phyloP scores from a whole-genome alignment of 2,888 invertebrate species.

The Hermodice carunculata region DNA sequence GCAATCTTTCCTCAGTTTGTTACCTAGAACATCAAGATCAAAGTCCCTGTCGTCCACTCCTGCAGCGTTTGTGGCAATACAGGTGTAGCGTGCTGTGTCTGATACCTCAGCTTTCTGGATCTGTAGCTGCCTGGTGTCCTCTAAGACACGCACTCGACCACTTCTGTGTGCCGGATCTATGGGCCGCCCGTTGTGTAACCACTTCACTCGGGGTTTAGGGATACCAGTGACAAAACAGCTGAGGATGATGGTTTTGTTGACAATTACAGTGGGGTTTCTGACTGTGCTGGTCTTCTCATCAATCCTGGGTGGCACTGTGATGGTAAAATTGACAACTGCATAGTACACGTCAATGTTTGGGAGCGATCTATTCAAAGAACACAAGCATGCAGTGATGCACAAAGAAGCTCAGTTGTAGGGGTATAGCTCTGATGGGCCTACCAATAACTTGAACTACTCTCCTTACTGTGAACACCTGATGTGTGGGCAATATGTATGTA shows the following conservation, averaged over 20 bases:
- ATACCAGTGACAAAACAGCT: constrained; percentile 59
- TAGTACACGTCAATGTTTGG: too few species aligned
- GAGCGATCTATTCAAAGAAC: too few species aligned
- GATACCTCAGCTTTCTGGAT: constrained; percentile 49
- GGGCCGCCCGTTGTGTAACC: constrained; percentile 56
- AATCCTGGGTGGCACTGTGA: constrained; percentile 70
- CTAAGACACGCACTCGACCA: constrained; percentile 22
- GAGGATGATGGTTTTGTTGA: constrained; percentile 59
- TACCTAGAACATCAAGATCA: constrained; percentile 63
- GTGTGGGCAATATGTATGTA: too few species aligned
- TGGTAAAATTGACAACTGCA: too few species aligned
- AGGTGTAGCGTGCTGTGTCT: constrained; percentile 67
- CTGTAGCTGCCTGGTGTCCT: constrained; percentile 51
- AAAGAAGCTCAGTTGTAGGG: too few species aligned
- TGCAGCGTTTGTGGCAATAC: constrained; percentile 71
- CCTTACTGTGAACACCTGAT: too few species aligned
- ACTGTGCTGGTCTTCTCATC: constrained; percentile 54
- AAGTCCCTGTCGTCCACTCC: constrained; percentile 66
- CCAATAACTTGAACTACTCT: too few species aligned
- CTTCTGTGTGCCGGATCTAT: constrained; percentile 22
- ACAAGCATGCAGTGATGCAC: too few species aligned
- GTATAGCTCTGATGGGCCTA: too few species aligned
- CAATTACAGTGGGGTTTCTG: constrained; percentile 59
- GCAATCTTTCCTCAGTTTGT: background rate
- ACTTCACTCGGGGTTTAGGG: constrained; percentile 58